Conservation (phyloP, 2,113 vertebrate species). For the Rhynchopsitta pachyrhyncha region DNA sequence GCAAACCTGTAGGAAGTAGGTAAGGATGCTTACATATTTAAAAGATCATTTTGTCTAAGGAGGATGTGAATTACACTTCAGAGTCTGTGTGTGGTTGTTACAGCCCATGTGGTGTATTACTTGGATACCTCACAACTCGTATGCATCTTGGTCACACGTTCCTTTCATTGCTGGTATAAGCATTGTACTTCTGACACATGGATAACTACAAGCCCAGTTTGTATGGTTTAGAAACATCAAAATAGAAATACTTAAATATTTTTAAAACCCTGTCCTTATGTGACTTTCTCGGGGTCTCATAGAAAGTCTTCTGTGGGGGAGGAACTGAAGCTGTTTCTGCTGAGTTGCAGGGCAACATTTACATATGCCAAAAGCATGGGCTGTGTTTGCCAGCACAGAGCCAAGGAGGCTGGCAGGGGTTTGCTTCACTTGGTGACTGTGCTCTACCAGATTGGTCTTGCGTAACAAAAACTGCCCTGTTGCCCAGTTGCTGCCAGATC, state of each 20-base stretch:
- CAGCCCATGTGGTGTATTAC: background rate
- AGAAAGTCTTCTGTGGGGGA: background rate
- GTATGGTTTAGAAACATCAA: background rate
- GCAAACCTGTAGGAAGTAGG: background rate
- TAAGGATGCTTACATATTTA: background rate
- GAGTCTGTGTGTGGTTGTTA: background rate
- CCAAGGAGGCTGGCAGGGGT: background rate
- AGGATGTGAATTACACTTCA: background rate
- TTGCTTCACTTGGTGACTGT: background rate
- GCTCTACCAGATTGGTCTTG: background rate
- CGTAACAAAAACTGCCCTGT: background rate
- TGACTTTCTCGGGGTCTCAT: background rate
- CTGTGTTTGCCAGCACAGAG: background rate
- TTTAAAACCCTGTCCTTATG: background rate
- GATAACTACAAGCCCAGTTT: rapidly evolving
- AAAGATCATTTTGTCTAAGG: background rate
- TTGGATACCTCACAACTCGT: background rate
- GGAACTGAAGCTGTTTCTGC: background rate
- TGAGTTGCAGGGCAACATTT: background rate
- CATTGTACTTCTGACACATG: background rate
- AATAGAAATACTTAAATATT: background rate
- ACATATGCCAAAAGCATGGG: rapidly evolving
- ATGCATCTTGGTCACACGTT: background rate
- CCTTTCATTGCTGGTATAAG: background rate
- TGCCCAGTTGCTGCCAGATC: background rate